These are phyloP conservation scores for Sparus aurata DNA, from an alignment of 2,797 vertebrate species.

Conservation along the genomic window DNA sequence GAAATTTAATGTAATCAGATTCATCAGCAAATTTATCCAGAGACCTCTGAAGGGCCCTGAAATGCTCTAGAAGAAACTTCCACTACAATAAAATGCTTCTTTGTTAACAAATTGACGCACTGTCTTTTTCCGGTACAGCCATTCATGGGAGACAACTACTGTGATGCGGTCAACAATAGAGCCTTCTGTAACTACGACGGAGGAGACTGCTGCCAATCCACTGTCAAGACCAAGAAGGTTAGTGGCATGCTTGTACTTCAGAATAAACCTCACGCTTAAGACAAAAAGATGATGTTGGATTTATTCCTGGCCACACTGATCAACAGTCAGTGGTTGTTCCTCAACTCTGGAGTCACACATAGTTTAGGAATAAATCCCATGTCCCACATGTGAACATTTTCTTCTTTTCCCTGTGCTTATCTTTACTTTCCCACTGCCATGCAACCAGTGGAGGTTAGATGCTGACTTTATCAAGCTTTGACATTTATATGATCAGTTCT, in stretches of 20 bases:
- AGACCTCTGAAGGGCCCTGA: slow-evolving; percentile 38
- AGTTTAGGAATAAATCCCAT: slow-evolving; percentile 27
- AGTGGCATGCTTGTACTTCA: slow-evolving; percentile 51
- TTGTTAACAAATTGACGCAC: not conserved
- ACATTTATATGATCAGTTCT: slow-evolving; percentile 30
- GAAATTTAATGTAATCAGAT: slow-evolving; percentile 66
- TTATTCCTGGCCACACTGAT: slow-evolving; percentile 32
- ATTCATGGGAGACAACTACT: slow-evolving; percentile 99
- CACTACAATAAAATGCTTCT: slow-evolving; percentile 22
- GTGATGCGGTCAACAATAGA: slow-evolving; percentile 96
- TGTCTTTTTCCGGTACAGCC: slow-evolving; percentile 76
- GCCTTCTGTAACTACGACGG: slow-evolving; percentile 99
- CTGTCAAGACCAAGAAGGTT: slow-evolving; percentile 98
- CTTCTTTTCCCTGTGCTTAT: not conserved
- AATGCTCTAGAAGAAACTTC: slow-evolving; percentile 33
- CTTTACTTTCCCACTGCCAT: slow-evolving; percentile 4
- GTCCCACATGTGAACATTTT: slow-evolving; percentile 9
- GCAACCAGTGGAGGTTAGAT: not conserved
- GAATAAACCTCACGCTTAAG: slow-evolving; percentile 2
- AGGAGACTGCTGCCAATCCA: slow-evolving; percentile 97
- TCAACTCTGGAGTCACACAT: slow-evolving; percentile 29
- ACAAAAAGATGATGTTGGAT: slow-evolving; percentile 22
- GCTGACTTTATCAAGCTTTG: slow-evolving; percentile 22
- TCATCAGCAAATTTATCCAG: slow-evolving; percentile 66
- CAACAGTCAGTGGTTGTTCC: slow-evolving; percentile 30